These are phyloP conservation scores for Clarias platycephalus DNA, from an alignment of 2,797 vertebrate genomes.

Conservation along the genomic window DNA sequence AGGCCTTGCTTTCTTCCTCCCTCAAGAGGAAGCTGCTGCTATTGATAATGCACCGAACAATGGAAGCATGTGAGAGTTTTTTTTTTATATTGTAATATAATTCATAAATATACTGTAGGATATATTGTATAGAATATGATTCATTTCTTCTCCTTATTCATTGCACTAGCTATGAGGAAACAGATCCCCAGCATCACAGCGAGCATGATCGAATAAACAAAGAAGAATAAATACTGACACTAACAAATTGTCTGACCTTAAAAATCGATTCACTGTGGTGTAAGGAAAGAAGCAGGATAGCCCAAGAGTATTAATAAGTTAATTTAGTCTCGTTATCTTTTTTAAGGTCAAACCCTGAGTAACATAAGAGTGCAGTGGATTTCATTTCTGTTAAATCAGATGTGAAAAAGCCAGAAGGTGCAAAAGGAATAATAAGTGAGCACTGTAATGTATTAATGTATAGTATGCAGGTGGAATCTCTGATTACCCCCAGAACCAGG, in stretches of 20 bases:
- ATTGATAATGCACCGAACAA: not conserved
- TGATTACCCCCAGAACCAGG: slow-evolving; percentile 63
- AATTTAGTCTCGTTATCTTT: slow-evolving; percentile 34
- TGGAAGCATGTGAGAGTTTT: not conserved
- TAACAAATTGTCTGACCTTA: slow-evolving; percentile 25
- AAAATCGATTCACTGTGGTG: slow-evolving; percentile 16
- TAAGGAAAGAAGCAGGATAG: slow-evolving; percentile 1
- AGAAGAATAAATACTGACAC: not conserved
- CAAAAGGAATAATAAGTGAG: slow-evolving; percentile 45
- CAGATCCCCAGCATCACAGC: not conserved
- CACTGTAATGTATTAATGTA: slow-evolving; percentile 15
- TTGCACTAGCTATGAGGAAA: not conserved
- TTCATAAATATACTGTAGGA: not conserved
- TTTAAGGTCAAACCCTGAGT: slow-evolving; percentile 48
- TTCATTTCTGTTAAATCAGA: slow-evolving; percentile 52
- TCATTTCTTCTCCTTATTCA: not conserved
- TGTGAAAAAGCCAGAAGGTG: slow-evolving; percentile 40
- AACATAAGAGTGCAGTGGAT: slow-evolving; percentile 21
- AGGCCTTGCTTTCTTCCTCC: slow-evolving; percentile 29
- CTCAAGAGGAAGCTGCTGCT: slow-evolving; percentile 27
- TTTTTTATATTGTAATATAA: not conserved
- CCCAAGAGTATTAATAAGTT: slow-evolving; percentile 36
- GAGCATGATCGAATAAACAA: not conserved
- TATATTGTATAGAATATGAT: not conserved
- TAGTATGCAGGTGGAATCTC: slow-evolving; percentile 50